phyloP scores from a whole-genome alignment of 2,888 invertebrate genomes.

The Ormyrus nitidulus region DNA sequence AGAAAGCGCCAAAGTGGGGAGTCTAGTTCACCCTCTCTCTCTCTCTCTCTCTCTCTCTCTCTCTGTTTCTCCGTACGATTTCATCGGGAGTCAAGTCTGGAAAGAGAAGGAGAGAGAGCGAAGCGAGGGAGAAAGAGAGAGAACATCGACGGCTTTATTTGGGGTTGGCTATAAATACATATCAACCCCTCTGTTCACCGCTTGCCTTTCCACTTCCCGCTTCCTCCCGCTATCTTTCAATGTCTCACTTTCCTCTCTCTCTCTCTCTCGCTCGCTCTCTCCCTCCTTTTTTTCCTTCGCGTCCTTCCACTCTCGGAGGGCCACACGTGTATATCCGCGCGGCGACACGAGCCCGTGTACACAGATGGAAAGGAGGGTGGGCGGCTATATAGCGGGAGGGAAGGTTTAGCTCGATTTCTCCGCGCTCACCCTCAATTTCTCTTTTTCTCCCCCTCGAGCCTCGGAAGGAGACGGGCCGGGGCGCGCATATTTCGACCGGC shows the following conservation, averaged over 20 bases:
- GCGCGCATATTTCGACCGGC: slow-evolving; percentile 12
- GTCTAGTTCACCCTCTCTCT: slow-evolving; percentile 34
- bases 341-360: slow-evolving; percentile 16
- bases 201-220: slow-evolving; percentile 57
- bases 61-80: slow-evolving; percentile 20
- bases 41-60: slow-evolving; percentile 17
- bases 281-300: slow-evolving; percentile 30
- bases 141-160: slow-evolving; percentile 56
- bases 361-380: slow-evolving; percentile 30
- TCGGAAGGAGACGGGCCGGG: slow-evolving; percentile 34
- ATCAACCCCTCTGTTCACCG: slow-evolving; percentile 57
- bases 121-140: slow-evolving; percentile 28
- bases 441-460: slow-evolving; percentile 51
- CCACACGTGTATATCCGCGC: slow-evolving; percentile 5
- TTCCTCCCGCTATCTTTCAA: slow-evolving; percentile 58
- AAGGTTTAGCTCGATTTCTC: slow-evolving; percentile 21
- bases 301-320: slow-evolving; percentile 29
- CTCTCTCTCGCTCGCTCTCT: slow-evolving; percentile 12
- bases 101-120: slow-evolving; percentile 8
- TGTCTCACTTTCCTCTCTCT: slow-evolving; percentile 52
- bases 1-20: slow-evolving; percentile 44
- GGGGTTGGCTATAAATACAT: slow-evolving; percentile 59
- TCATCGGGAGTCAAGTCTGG: slow-evolving; percentile 48
- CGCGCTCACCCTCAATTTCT: slow-evolving; percentile 43
- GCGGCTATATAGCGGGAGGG: not conserved